Percentiles rank a stretch among this genome's conserved stretches.
Conservation (phyloP, 2,888 invertebrate species). For the Synergus gifuensis region DNA sequence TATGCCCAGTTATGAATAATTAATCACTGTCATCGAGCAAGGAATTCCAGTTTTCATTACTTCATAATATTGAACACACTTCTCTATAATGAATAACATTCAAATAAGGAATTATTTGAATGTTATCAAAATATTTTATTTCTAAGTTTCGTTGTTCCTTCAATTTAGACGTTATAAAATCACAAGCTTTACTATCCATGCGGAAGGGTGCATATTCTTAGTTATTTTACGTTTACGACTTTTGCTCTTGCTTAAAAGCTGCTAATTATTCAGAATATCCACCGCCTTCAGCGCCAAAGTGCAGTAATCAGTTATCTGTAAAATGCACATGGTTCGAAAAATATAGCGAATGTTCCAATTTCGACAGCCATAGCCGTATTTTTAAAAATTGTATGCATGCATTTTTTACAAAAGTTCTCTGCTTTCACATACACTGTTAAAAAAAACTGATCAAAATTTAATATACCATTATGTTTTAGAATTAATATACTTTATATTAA, state of each 20-base stretch:
- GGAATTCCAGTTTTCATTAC: background rate
- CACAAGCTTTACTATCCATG: conserved; percentile 11
- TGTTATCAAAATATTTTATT: no score
- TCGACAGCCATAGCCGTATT: background rate
- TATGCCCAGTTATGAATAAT: background rate
- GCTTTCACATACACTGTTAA: background rate
- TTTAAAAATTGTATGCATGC: background rate
- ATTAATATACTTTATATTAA: no score
- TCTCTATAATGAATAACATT: no score
- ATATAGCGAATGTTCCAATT: conserved; percentile 13
- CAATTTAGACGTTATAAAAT: background rate
- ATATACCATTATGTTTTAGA: no score
- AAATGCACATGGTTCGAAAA: conserved; percentile 16
- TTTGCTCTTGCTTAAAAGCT: conserved; percentile 30
- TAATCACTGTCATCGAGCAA: conserved; percentile 6
- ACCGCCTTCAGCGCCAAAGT: conserved; percentile 24
- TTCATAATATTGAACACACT: no score
- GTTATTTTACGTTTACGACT: conserved; percentile 21
- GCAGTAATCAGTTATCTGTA: conserved; percentile 35
- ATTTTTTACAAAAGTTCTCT: background rate
- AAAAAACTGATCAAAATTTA: no score
- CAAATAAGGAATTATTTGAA: no score
- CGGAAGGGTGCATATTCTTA: conserved; percentile 7
- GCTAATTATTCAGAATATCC: conserved; percentile 39
- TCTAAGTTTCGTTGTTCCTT: background rate